Conservation (phyloP, 1,140 invertebrate species). For the Odontomachus brunneus region DNA sequence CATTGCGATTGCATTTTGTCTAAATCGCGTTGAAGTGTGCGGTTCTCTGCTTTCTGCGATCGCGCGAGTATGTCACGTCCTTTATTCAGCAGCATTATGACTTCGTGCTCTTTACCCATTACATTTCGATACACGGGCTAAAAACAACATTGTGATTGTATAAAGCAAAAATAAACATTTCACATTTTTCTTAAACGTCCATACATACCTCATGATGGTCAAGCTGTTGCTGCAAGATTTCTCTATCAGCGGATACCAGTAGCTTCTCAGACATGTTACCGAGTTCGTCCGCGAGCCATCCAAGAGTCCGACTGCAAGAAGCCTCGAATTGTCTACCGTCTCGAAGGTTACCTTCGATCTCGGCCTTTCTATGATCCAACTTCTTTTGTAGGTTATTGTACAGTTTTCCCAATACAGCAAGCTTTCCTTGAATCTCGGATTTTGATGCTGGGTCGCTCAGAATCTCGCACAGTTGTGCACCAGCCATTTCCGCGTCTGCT, state of each 20-base stretch:
- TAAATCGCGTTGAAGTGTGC: conserved; percentile 89
- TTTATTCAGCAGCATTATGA: conserved; percentile 97
- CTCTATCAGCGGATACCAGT: conserved; percentile 94
- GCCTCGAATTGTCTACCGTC: conserved; percentile 95
- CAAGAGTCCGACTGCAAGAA: conserved; percentile 93
- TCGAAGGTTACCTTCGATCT: conserved; percentile 93
- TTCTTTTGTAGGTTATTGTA: conserved; percentile 95
- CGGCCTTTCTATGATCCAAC: conserved; percentile 94
- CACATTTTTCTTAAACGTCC: conserved; percentile 35
- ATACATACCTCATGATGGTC: conserved; percentile 90
- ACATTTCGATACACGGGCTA: conserved; percentile 94
- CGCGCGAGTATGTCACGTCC: conserved; percentile 91
- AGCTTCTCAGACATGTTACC: conserved; percentile 91
- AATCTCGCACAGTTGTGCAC: conserved; percentile 93
- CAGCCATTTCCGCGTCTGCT: conserved; percentile 94
- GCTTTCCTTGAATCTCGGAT: conserved; percentile 95
- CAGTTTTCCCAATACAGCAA: conserved; percentile 92
- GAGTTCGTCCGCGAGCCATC: conserved; percentile 94
- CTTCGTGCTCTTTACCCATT: conserved; percentile 95
- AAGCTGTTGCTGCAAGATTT: conserved; percentile 94
- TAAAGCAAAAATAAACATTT: background rate
- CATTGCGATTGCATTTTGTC: conserved; percentile 95
- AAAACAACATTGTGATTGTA: conserved; percentile 60
- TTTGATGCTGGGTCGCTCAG: conserved; percentile 96
- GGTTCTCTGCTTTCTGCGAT: conserved; percentile 86